Base-by-base conservation (phyloP, 2,113 vertebrate genomes). In the Orthonyx spaldingii region DNA sequence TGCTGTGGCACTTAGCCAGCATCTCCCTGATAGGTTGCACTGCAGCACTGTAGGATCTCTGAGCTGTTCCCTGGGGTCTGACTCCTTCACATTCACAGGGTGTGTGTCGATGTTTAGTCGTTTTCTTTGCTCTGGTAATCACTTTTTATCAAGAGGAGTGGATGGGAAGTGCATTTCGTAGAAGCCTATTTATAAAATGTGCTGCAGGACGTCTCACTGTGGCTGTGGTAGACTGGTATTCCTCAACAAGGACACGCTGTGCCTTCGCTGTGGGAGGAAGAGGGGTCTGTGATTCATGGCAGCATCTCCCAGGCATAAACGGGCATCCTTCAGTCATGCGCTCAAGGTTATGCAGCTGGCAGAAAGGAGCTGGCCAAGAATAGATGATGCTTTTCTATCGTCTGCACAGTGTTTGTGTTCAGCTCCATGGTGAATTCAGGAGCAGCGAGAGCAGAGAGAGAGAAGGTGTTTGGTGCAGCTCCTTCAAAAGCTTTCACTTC, bases 231-330 rank as follows among this genome's bases (percentile, higher is more conserved):
- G 32, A 8, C 65, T 63, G 47, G 66, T 76, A 28, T 76, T 92
- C 46, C 50, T 91, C 59, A 74, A 12, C 72, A 97, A 92, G 93
- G 95, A 92, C 53, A 21, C 5, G 1, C 27, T 69, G 68, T 70
- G 90, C 72, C 76, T 90, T 65, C 1, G 1, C 77, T 76, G 85
- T 55, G 61, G 64, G 78, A 91, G 85, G 80, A 81, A 35, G 13
- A 30, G 61, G 92, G 92, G 37, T 63, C 71, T 65, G 59, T 95
- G 94, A 92, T 94, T 94, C 90, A 72, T 52, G 80, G 26, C 65
- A 70, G 53, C 69, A 5, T 87, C 87, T 96, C 81, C 78, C 79
- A 85, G 85, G 59, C 52, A 35, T 24, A 59, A 87, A 92, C 5
- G 53, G 93, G 90, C 88, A 87, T 85, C 93, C 92, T 89, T 94